Evolutionary conservation across 2,113 vertebrate species (phyloP).

Genomic region (Sigmodon hispidus): DNA sequence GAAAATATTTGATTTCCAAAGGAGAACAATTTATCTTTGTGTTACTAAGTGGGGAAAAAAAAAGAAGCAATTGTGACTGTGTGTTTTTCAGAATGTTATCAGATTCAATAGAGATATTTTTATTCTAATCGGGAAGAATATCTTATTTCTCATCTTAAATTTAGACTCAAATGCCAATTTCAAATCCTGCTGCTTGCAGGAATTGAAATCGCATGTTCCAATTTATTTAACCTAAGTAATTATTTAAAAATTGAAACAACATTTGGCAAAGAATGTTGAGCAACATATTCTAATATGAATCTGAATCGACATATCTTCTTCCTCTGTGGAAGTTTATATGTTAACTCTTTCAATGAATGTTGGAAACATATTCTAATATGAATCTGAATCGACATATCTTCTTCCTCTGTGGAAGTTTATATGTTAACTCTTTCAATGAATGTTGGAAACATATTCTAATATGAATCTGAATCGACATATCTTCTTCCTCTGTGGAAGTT

Average conservation of each 20-base stretch:
- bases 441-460: conserved; percentile 81
- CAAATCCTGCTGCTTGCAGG: conserved; percentile 53
- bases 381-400: conserved; percentile 76
- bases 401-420: conserved; percentile 76
- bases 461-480: conserved; percentile 75
- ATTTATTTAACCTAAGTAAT: conserved; percentile 81
- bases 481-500: conserved; percentile 78
- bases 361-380: conserved; percentile 80
- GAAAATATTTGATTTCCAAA: conserved; percentile 84
- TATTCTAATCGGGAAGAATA: conserved; percentile 51
- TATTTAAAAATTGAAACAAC: conserved; percentile 79
- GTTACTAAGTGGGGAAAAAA: conserved; percentile 66
- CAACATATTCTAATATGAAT: conserved; percentile 78
- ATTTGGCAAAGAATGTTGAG: conserved; percentile 83
- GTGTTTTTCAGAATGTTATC: conserved; percentile 68
- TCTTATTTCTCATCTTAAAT: conserved; percentile 68
- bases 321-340: conserved; percentile 73
- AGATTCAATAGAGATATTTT: conserved; percentile 60
- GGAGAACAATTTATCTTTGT: conserved; percentile 80
- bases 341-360: conserved; percentile 82
- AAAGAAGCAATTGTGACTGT: conserved; percentile 71
- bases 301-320: conserved; percentile 78
- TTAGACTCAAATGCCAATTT: conserved; percentile 66
- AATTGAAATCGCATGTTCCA: conserved; percentile 47
- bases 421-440: too few relatives aligned